Evolutionary conservation across 1,140 invertebrate genomes (phyloP).

Genomic region (Drosophila obscura): DNA sequence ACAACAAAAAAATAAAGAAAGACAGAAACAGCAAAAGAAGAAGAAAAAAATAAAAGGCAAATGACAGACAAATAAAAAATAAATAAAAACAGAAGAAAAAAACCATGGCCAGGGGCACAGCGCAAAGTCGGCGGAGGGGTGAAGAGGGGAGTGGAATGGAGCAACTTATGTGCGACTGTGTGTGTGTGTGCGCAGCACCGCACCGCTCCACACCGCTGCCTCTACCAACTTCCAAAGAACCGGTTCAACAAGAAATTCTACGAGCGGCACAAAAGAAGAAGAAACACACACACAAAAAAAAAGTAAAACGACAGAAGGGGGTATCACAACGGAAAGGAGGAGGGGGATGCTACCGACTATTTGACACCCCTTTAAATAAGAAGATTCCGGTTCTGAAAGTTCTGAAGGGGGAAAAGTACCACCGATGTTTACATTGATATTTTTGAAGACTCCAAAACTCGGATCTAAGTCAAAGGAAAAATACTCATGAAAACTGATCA

Average conservation of each 20-base stretch:
- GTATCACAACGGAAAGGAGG: conserved; percentile 3
- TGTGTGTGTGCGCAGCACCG: conserved; percentile 7
- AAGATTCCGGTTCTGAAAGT: too few relatives aligned
- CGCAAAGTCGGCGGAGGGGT: background rate
- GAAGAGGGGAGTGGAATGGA: background rate
- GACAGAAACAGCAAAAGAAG: conserved; percentile 14
- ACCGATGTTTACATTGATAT: too few relatives aligned
- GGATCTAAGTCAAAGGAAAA: too few relatives aligned
- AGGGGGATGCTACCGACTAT: background rate
- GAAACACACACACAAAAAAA: conserved; percentile 1
- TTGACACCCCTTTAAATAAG: too few relatives aligned
- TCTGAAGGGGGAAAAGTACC: too few relatives aligned
- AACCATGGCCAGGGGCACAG: conserved; percentile 5
- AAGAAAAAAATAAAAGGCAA: too few relatives aligned
- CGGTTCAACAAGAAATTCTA: conserved; percentile 70
- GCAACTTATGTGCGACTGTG: conserved; percentile 1
- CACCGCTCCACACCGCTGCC: conserved; percentile 7
- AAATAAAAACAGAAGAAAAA: background rate
- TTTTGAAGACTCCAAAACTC: too few relatives aligned
- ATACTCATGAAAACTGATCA: too few relatives aligned
- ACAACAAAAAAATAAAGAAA: conserved; percentile 6
- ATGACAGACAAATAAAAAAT: too few relatives aligned
- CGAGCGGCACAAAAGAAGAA: conserved; percentile 41
- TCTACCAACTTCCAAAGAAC: conserved; percentile 35
- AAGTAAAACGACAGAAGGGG: conserved; percentile 1